These are phyloP conservation scores for Bergia puertoricense DNA, from an alignment of 92 coral and sea anemone genomes.

Conservation along the genomic window DNA sequence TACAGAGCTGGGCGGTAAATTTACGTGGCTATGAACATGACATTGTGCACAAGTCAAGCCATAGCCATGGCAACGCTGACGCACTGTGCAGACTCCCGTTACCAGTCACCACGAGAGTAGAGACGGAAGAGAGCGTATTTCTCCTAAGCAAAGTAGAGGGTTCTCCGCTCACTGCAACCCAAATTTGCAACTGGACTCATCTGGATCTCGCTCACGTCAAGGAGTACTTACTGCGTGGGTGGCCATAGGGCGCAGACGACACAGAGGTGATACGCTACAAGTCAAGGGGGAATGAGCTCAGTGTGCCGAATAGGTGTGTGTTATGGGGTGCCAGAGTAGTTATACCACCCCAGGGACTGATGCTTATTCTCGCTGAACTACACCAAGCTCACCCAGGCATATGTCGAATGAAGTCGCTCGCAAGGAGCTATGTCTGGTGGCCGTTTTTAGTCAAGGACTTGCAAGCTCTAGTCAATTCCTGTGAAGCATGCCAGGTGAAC, in stretches of 20 bases:
- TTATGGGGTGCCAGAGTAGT: constrained; percentile 44
- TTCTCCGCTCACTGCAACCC: constrained; percentile 45
- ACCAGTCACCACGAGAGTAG: too few species aligned
- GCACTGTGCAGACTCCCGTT: too few species aligned
- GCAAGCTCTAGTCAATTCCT: constrained; percentile 30
- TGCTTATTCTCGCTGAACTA: constrained; percentile 25
- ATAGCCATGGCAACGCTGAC: constrained; percentile 51
- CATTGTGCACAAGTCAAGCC: constrained; percentile 56
- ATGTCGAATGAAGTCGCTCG: constrained; percentile 29
- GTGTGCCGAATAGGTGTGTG: constrained; percentile 45
- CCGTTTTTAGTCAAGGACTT: constrained; percentile 39
- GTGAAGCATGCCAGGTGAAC: constrained; percentile 35
- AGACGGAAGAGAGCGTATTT: too few species aligned
- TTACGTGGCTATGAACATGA: constrained; percentile 41
- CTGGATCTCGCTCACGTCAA: constrained; percentile 42
- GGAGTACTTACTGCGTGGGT: constrained; percentile 39
- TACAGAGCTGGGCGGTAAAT: constrained; percentile 60
- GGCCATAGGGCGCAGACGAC: constrained; percentile 25
- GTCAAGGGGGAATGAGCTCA: constrained; percentile 41
- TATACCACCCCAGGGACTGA: constrained; percentile 34
- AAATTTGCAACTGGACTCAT: constrained; percentile 44
- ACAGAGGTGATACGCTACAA: constrained; percentile 26
- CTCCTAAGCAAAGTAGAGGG: too few species aligned
- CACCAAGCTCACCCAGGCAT: constrained; percentile 48
- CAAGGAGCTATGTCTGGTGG: constrained; percentile 49